Evolutionary conservation across 2,113 vertebrate genomes (phyloP), one percentile per base, ranked within the genome.

Genomic region (Xiphophorus maculatus): DNA sequence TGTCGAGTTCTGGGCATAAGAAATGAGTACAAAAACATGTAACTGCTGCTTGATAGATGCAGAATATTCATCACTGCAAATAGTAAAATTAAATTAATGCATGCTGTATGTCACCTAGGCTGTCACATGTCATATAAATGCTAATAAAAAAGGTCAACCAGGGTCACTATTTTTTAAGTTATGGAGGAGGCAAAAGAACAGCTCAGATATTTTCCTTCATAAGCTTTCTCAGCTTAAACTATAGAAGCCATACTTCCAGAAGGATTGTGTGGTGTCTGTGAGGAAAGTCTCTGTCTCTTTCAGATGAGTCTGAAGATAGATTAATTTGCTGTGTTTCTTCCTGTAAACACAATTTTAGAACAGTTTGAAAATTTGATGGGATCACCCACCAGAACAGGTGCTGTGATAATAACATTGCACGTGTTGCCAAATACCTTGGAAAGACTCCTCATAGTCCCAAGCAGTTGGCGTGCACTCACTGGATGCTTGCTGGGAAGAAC

Each of bases 351-450:
- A 84, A 54, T 69, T 42, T 67, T 69, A 32, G 5, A 76, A 69
- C 30, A 73, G n/a, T 40, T 27, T 40, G 37, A 77, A 17, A 66
- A 44, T 67, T n/a, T 40, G 3, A 63, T 63, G n/a, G 5, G 42
- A 37, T 73, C 25, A 66, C 70, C 80, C 58, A 51, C 10, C 2
- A 40, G 62, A 82, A 65, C 73, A 87, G 76, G 35, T 70, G 83
- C 65, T 63, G 63, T 22, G 63, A 68, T 63, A 65, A 76, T 75
- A 69, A 60, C 40, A 27, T 67, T 73, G 35, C 58, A 54, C 64
- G 6, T 27, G 22, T 61, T 32, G 66, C 48, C 62, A 82, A 63
- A 77, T 92, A 95, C 94, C 94, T 91, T 66, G 63, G 86, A 81
- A 62, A 88, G 63, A 42, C 0, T 88, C 40, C n/a, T 81, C 67